A percentile compares a stretch with the other conserved stretches of the same genome.
These are phyloP conservation scores for Rousettus leschenaultii DNA, from an alignment of 2,113 vertebrate species.

Conservation along the genomic window DNA sequence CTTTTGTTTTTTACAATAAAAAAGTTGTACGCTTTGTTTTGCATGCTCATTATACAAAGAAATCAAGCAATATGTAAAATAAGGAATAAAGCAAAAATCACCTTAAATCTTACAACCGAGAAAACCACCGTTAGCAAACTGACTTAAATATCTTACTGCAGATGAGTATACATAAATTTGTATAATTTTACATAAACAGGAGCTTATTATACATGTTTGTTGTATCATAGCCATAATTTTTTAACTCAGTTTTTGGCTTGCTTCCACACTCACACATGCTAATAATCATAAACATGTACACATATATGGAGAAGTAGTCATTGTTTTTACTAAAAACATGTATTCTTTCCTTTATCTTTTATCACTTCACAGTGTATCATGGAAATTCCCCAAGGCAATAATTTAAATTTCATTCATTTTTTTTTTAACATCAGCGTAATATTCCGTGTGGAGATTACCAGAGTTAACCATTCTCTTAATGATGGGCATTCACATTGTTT, in stretches of 20 bases:
- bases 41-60: background rate
- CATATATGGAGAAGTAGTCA: background rate
- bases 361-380: background rate
- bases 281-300: background rate
- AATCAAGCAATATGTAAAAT: background rate
- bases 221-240: background rate
- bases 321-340: background rate
- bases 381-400: background rate
- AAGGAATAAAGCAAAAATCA: slow-evolving; percentile 5
- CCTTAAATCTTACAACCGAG: background rate
- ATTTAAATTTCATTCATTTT: slow-evolving; percentile 6
- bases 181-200: slow-evolving; percentile 22
- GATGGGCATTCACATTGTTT: background rate
- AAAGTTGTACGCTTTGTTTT: background rate
- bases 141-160: background rate
- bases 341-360: slow-evolving; percentile 31
- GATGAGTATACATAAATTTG: slow-evolving; percentile 12
- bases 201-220: background rate
- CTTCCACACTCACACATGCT: background rate
- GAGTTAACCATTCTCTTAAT: background rate
- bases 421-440: background rate
- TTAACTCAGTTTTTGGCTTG: slow-evolving; percentile 8
- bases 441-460: background rate
- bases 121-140: background rate
- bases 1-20: background rate